Evolutionary conservation across 2,888 invertebrate species (phyloP), one percentile per base, ranked within the genome.

Genomic region (Spodoptera picta): DNA sequence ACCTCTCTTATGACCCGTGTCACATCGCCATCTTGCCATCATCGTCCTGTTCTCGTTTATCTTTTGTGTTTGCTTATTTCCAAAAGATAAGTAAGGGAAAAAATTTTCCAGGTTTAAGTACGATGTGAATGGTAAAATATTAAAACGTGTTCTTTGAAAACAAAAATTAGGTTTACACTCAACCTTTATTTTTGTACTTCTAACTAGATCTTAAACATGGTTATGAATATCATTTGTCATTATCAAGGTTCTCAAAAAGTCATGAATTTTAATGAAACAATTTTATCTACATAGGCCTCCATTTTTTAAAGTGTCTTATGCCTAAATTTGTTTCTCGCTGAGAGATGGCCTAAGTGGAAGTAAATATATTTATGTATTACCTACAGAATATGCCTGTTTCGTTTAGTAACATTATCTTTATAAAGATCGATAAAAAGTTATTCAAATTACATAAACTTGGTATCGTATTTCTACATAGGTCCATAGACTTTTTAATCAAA

Each of bases 1-100:
- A 59, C 55, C 64, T 71, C 73, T 74, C 74, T 75, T 76, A 68
- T 60, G 73, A 78, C 67, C 80, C 74, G 52, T 66, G 74, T 79
- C 82, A 79, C 69, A 67, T 65, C 64, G 57, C 65, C 58, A 64
- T 61, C 50, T 65, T 54, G 47, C 57, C 67, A 69, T 70, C 58
- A 69, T 57, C 65, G 64, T 57, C 60, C 53, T 62, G 54, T 60
- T 63, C 58, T 67, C 55, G 58, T 69, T 70, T 73, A 59, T 75
- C 66, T 63, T 73, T 67, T 71, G 53, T 70, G 67, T 66, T 60
- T 45, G 31, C 45, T 69, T 47, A 50, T 51, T 58, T 49, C 23
- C 36, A 36, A 36, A 36, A 9, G 49, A 53, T 54, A 58, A 49
- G 55, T 45, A 49, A 60, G 41, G 54, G 48, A 14, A 14, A 14